Conservation (phyloP, 1,140 invertebrate genomes). For the Melipona quadrifasciata region DNA sequence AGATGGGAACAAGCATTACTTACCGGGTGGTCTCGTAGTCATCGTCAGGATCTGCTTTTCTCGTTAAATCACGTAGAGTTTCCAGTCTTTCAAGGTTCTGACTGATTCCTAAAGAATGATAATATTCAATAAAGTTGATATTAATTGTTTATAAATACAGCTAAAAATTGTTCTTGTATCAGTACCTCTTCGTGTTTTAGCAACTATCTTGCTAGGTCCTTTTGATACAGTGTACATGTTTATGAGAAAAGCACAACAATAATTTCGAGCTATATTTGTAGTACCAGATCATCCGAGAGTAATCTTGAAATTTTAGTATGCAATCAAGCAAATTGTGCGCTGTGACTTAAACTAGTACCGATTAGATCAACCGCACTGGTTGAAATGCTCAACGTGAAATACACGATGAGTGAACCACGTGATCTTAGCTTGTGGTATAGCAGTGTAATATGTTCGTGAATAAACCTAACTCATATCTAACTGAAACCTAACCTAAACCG, state of each 20-base stretch:
- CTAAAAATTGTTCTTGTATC: background rate
- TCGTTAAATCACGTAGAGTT: conserved; percentile 85
- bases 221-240: conserved; percentile 92
- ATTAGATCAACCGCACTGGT: conserved; percentile 48
- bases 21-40: conserved; percentile 83
- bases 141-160: conserved; percentile 3
- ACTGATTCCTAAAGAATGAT: conserved; percentile 82
- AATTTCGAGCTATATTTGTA: background rate
- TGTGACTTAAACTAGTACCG: background rate
- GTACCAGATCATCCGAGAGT: conserved; percentile 59
- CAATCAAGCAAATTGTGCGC: conserved; percentile 26
- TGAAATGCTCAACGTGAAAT: conserved; percentile 53
- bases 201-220: conserved; percentile 92
- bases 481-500: background rate
- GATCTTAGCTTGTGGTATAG: conserved; percentile 43
- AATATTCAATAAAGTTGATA: background rate
- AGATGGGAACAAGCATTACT: conserved; percentile 68
- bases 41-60: conserved; percentile 84
- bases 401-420: conserved; percentile 55
- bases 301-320: conserved; percentile 42
- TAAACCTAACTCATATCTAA: background rate
- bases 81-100: conserved; percentile 87
- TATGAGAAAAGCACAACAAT: conserved; percentile 18
- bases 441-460: background rate
- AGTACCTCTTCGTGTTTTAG: conserved; percentile 91